These are phyloP conservation scores for Lophochroa leadbeateri DNA, from an alignment of 2,113 vertebrate genomes.

Conservation along the genomic window DNA sequence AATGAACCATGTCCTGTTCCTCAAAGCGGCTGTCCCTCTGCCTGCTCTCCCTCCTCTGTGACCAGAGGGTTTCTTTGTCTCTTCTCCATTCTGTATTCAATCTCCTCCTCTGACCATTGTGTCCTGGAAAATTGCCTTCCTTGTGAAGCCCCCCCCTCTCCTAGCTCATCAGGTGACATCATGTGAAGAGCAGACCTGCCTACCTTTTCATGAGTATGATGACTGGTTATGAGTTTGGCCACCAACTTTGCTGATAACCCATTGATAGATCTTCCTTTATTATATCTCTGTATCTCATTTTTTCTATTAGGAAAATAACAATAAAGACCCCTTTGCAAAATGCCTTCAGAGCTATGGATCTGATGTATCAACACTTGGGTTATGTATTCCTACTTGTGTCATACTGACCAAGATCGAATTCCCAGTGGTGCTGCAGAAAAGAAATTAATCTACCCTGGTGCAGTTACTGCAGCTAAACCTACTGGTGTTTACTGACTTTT, in stretches of 20 bases:
- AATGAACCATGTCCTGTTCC: neutral
- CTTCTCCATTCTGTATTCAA: neutral
- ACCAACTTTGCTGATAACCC: neutral
- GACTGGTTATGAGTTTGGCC: neutral
- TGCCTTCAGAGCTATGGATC: neutral
- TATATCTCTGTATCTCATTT: neutral
- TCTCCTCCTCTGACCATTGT: neutral
- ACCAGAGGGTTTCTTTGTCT: neutral
- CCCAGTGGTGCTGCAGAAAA: neutral
- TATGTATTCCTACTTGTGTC: neutral
- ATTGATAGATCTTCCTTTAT: neutral
- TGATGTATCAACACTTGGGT: neutral
- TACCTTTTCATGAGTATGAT: neutral
- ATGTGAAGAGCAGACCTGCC: neutral
- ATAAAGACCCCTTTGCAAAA: neutral
- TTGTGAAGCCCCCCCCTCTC: neutral
- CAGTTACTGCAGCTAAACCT: neutral
- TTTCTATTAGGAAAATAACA: neutral
- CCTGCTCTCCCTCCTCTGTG: neutral
- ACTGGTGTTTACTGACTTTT: neutral
- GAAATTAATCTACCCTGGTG: neutral
- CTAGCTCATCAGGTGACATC: neutral
- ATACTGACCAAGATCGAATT: neutral
- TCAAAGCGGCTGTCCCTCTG: neutral
- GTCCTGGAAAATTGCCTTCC: neutral